Evolutionary conservation across 2,113 vertebrate genomes (phyloP), one percentile per base, ranked within the genome.

Genomic region (Hiodon alosoides): DNA sequence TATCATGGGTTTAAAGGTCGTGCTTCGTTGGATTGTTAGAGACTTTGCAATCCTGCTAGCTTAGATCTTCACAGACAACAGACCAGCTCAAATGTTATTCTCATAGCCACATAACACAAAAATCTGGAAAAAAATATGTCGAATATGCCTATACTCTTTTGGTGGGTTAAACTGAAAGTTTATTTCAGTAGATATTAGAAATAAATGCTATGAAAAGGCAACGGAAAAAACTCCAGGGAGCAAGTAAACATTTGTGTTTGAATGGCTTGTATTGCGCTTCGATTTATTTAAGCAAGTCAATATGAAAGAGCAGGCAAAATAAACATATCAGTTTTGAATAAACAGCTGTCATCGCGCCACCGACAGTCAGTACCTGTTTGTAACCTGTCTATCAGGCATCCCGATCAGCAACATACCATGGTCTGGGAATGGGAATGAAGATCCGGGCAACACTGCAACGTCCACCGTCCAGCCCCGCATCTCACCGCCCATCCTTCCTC

Each of bases 351-450:
- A 70, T 62, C 16, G 6, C 48, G 8, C 17, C n/a, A 5, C 47
- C 53, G 47, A 52, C 73, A 74, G 73, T 47, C 58, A 65, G 59
- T 31, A 47, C 47, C 70, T 72, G 61, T 67, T 66, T 72, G 52
- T 67, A 61, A 70, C 52, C 65, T 58, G 52, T 17, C 66, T 69
- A 10, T 68, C 74, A 69, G 74, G 74, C 71, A 81, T 64, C 72
- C 74, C 6, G 59, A 71, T 78, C 75, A 11, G 60, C 48, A 78
- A 86, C 85, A 1, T 86, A 88, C 86, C 85, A 81, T 81, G 68
- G 61, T n/a, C 16, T 74, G 13, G 72, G 69, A 74, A 78, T 71
- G 68, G 80, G 77, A 74, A 73, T 55, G 54, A 72, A 77, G 77
- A 74, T 86, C 81, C 82, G 51, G 60, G 66, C 51, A 58, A n/a